A percentile compares a stretch with the other conserved stretches of the same genome.
phyloP scores from a whole-genome alignment of 2,797 vertebrate genomes.

The Siniperca scherzeri region DNA sequence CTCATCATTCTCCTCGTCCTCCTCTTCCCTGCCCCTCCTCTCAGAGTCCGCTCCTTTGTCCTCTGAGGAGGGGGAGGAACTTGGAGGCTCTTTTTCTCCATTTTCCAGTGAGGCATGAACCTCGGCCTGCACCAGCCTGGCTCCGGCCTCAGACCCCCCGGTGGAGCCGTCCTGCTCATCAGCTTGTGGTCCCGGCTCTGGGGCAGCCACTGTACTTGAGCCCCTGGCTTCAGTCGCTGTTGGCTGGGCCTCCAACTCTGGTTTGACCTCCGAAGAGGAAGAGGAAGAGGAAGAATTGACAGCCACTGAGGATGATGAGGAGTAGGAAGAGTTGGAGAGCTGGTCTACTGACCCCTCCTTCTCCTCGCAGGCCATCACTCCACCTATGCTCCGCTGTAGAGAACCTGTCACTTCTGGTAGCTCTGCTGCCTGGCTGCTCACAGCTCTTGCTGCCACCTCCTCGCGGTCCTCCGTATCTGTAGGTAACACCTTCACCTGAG shows the following conservation, averaged over 20 bases:
- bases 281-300: slow-evolving; percentile 58
- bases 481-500: slow-evolving; percentile 64
- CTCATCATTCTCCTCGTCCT: slow-evolving; percentile 77
- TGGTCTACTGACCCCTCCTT: slow-evolving; percentile 61
- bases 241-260: slow-evolving; percentile 24
- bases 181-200: slow-evolving; percentile 29
- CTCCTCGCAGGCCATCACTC: slow-evolving; percentile 63
- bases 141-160: slow-evolving; percentile 69
- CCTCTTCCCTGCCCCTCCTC: slow-evolving; percentile 53
- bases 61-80: slow-evolving; percentile 54
- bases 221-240: slow-evolving; percentile 69
- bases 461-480: slow-evolving; percentile 59
- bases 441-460: slow-evolving; percentile 50
- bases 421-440: slow-evolving; percentile 41
- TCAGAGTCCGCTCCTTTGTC: slow-evolving; percentile 70
- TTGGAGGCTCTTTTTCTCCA: slow-evolving; percentile 71
- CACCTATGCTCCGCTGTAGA: slow-evolving; percentile 33
- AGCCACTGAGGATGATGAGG: slow-evolving; percentile 57
- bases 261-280: slow-evolving; percentile 63
- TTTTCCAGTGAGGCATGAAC: slow-evolving; percentile 90
- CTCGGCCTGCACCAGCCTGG: slow-evolving; percentile 86
- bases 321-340: slow-evolving; percentile 58
- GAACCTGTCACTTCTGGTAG: slow-evolving; percentile 47
- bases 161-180: slow-evolving; percentile 46
- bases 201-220: slow-evolving; percentile 54